Evolutionary conservation across 2,888 invertebrate species (phyloP), one percentile per base, ranked within the genome.

Genomic region (Eilema depressum): DNA sequence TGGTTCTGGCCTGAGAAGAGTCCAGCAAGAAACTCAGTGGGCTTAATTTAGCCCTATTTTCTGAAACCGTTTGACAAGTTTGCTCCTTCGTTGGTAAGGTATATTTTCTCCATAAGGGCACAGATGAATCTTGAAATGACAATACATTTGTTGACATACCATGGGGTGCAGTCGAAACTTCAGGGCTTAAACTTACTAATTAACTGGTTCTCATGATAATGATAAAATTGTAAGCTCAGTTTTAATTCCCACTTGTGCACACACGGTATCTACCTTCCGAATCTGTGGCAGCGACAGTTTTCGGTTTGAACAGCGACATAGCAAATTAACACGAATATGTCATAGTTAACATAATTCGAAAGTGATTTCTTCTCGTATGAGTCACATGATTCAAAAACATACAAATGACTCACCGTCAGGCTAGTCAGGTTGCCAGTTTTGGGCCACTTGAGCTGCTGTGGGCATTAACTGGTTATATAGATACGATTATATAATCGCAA

Each of bases 341-440:
- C 70, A 67, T 77, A 28, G 63, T 74, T 74, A 47, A 64, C 72
- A 63, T 75, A 69, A 64, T 69, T 78, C 76, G 86, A 87, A 88
- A 88, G 86, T 85, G 85, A 83, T 84, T 79, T 81, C 84, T 86
- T 85, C 81, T 81, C 78, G 69, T 62, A 71, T 88, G 87, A 88
- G 77, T 88, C 87, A 88, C 73, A 53, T 53, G 63, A 69, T 75
- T 80, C 71, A 76, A 77, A 78, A 78, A 75, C 71, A 79, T 73
- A 79, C 83, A 73, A 33, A 67, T 86, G 87, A 88, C 62, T 88
- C 87, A 86, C 67, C 30, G 23, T 37, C 30, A 33, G 2, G 64
- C 69, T 83, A 80, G 79, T 65, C 78, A 75, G 75, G 76, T 75
- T 80, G 77, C 76, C 73, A 81, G 76, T 85, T 86, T 83, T 79